phyloP scores from a whole-genome alignment of 2,797 vertebrate species.

The Halcyon badia region DNA sequence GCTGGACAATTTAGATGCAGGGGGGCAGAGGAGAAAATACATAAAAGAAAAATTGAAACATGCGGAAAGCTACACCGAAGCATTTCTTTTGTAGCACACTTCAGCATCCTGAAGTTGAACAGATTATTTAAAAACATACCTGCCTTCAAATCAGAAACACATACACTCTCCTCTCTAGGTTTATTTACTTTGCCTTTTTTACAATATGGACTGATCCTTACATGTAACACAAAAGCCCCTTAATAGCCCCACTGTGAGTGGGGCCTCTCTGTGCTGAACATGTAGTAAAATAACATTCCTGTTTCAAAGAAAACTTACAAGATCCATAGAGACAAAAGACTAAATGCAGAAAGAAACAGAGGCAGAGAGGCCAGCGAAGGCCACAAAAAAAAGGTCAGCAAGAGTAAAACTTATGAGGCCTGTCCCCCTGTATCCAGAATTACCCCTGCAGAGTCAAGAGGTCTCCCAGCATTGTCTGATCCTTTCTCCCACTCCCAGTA shows the following conservation, averaged over 20 bases:
- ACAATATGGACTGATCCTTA: not conserved
- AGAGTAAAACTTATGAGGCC: not conserved
- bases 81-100: not conserved
- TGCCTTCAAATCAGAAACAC: not conserved
- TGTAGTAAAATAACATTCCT: not conserved
- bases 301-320: constrained; percentile 38
- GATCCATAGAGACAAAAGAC: constrained; percentile 16
- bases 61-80: not conserved
- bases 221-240: not conserved
- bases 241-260: not conserved
- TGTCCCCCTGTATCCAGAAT: not conserved
- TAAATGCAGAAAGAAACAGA: not conserved
- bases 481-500: not conserved
- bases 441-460: not conserved
- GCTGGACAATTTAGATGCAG: not conserved
- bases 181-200: constrained; percentile 20
- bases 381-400: constrained; percentile 20
- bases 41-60: not conserved
- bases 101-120: not conserved
- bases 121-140: not conserved
- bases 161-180: not conserved
- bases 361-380: not conserved
- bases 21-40: not conserved
- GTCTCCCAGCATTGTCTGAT: not conserved
- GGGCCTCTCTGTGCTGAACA: not conserved